These are phyloP conservation scores for Caligus rogercresseyi DNA, from an alignment of 1,140 invertebrate genomes.

Conservation along the genomic window DNA sequence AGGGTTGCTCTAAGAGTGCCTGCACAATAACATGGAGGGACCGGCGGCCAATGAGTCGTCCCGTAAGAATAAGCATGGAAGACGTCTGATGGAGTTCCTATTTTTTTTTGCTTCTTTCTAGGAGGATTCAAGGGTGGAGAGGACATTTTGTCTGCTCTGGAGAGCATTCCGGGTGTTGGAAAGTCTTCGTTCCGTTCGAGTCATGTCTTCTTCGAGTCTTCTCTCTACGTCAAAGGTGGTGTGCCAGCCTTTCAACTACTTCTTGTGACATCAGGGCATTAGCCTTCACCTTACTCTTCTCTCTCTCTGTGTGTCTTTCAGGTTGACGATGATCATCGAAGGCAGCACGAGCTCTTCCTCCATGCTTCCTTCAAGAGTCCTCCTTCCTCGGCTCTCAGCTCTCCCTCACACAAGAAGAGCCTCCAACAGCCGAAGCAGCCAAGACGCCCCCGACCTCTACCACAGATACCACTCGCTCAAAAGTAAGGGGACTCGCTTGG, in stretches of 20 bases:
- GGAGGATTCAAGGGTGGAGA: not conserved
- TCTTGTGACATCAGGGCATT: not conserved
- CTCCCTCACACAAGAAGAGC: not conserved
- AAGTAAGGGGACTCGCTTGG: no score
- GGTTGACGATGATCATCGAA: not conserved
- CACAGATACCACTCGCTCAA: not conserved
- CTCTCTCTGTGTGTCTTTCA: not conserved
- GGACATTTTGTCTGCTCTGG: conserved; percentile 16
- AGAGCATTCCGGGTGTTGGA: conserved; percentile 16
- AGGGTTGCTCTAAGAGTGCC: not conserved
- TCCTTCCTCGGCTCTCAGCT: not conserved
- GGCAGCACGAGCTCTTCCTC: not conserved
- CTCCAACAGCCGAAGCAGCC: not conserved
- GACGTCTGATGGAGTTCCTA: no score
- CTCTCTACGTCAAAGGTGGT: not conserved
- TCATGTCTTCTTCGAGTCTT: not conserved
- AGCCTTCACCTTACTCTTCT: not conserved
- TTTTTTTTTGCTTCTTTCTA: not conserved
- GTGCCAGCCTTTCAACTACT: not conserved
- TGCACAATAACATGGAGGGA: not conserved
- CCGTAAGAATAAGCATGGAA: no score
- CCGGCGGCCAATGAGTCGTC: not conserved
- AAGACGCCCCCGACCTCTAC: not conserved
- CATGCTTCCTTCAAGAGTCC: not conserved
- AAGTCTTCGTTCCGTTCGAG: conserved; percentile 1